A percentile compares a stretch with the other conserved stretches of the same genome.
Conservation (phyloP, 2,888 invertebrate species). For the Pterostichus niger region DNA sequence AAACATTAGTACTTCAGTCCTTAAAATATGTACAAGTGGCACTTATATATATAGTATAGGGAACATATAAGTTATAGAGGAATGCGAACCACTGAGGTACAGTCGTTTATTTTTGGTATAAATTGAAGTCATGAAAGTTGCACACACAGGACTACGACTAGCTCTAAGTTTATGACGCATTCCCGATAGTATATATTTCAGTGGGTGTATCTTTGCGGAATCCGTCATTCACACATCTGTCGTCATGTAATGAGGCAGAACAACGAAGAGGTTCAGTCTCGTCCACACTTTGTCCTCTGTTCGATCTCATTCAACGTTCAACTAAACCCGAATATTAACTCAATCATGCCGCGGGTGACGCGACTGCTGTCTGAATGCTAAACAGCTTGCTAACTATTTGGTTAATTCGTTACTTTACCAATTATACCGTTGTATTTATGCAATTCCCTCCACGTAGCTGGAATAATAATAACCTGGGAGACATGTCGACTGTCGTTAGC, state of each 20-base stretch:
- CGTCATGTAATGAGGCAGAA: conserved; percentile 10
- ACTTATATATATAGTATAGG: too few species aligned
- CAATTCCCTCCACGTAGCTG: conserved; percentile 58
- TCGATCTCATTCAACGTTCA: conserved; percentile 44
- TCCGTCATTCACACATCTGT: conserved; percentile 8
- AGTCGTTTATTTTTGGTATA: too few species aligned
- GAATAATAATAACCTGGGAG: conserved; percentile 63
- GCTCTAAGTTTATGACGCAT: too few species aligned
- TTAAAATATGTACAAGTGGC: too few species aligned
- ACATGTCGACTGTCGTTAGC: conserved; percentile 57
- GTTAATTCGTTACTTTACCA: conserved; percentile 66
- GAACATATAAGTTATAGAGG: too few species aligned
- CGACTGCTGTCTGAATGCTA: conserved; percentile 61
- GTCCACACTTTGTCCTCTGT: conserved; percentile 14
- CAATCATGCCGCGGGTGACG: conserved; percentile 43
- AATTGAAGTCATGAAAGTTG: too few species aligned
- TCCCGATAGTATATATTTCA: too few species aligned
- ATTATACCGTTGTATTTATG: conserved; percentile 65
- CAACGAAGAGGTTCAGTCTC: background rate
- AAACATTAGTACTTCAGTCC: too few species aligned
- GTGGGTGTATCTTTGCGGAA: background rate
- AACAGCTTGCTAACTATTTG: conserved; percentile 64
- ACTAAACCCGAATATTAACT: conserved; percentile 54
- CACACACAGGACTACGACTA: too few species aligned
- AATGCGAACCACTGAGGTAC: too few species aligned